Percentiles rank a stretch among this genome's conserved stretches.
Conservation (phyloP, 2,888 invertebrate genomes). For the Melangyna quadrimaculata region DNA sequence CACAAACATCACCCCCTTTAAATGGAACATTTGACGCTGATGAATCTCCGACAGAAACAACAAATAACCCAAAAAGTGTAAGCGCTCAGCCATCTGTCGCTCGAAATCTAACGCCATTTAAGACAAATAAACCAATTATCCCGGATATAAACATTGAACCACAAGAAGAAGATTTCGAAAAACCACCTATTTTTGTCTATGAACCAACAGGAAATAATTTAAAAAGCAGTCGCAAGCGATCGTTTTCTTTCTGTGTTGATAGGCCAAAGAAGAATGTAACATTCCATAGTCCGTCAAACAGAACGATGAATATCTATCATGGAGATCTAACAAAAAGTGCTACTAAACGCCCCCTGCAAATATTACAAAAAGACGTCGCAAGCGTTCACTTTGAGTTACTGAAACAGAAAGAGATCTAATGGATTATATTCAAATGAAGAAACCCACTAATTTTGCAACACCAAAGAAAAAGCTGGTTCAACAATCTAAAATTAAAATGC, state of each 20-base stretch:
- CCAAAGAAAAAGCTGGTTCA: constrained; percentile 27
- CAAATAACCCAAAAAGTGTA: constrained; percentile 22
- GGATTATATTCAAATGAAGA: constrained; percentile 47
- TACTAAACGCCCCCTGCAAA: constrained; percentile 71
- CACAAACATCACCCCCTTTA: background rate
- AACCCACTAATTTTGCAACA: constrained; percentile 24
- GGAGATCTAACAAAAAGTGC: constrained; percentile 70
- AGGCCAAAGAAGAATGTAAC: constrained; percentile 73
- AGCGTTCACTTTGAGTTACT: constrained; percentile 77
- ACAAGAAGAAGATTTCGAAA: constrained; percentile 5
- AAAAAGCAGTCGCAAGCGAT: constrained; percentile 75
- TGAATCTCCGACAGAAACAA: constrained; percentile 39
- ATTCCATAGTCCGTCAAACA: constrained; percentile 77
- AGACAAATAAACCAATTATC: constrained; percentile 38
- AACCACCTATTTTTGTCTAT: constrained; percentile 30
- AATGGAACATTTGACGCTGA: constrained; percentile 38
- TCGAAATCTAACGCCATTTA: constrained; percentile 75
- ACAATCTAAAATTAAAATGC: constrained; percentile 82
- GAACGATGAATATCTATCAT: constrained; percentile 73
- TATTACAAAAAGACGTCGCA: constrained; percentile 77
- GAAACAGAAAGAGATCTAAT: constrained; percentile 72
- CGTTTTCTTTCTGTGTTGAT: constrained; percentile 74
- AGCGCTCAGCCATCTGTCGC: constrained; percentile 46
- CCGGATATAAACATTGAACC: constrained; percentile 34
- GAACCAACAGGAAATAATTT: constrained; percentile 64